These are phyloP conservation scores for Microcebus murinus DNA, from an alignment of 2,113 vertebrate genomes.

Conservation along the genomic window DNA sequence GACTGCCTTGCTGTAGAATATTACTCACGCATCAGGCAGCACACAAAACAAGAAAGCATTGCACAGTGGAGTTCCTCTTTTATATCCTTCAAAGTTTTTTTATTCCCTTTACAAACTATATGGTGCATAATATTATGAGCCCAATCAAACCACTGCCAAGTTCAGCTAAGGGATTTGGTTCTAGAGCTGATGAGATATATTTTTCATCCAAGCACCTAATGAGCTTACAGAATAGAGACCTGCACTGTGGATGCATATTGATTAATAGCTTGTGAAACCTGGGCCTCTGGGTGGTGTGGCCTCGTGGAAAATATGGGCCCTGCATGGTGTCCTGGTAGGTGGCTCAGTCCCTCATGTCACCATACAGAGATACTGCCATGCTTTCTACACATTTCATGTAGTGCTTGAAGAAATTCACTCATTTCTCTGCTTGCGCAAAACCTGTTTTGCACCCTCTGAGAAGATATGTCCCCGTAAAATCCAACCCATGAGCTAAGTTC, in stretches of 20 bases:
- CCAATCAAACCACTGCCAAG: neutral
- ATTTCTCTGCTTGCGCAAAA: neutral
- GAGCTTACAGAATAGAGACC: neutral
- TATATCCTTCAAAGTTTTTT: neutral
- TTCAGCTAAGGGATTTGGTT: neutral
- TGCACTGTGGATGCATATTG: neutral
- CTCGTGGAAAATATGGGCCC: neutral
- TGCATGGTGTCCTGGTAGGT: neutral
- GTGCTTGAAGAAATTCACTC: neutral
- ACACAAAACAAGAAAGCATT: neutral
- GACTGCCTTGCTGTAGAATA: neutral
- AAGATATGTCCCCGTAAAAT: neutral
- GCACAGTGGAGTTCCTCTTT: neutral
- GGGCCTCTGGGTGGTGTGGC: neutral
- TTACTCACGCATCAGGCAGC: accelerated
- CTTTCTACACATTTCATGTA: neutral
- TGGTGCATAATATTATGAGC: neutral
- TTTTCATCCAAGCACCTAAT: neutral
- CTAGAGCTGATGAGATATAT: neutral
- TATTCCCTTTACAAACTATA: neutral
- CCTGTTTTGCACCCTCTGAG: neutral
- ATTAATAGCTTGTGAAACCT: neutral
- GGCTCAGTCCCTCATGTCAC: neutral
- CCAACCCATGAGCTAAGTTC: neutral
- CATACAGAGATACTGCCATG: too few species aligned